Base-by-base conservation (phyloP, 1,140 invertebrate genomes). In the Palaemon carinicauda region DNA sequence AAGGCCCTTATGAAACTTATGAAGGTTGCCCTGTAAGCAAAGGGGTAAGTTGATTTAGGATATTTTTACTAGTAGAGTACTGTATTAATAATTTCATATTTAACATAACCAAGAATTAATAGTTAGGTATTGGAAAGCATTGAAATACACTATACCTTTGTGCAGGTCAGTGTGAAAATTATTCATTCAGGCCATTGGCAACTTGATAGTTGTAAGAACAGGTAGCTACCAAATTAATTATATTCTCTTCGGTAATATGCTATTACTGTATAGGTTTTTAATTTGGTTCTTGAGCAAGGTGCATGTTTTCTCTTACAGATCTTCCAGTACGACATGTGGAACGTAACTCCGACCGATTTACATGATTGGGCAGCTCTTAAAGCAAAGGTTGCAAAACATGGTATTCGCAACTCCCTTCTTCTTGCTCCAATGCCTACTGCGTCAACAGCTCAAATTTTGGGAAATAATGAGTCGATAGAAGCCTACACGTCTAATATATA, bases 401-500 rank as follows among this genome's bases (percentile, higher is more conserved):
- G 99, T 31, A 93, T 99, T 0, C 93, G 98, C 73, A 99, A 99
- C 93, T 98, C 97, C 19, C 92, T 99, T 12, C 92, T 99, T 3
- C 89, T 99, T 73, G 98, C 99, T 0, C 98, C 98, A 1, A 99
- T 99, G 98, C 99, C 98, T 2, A 99, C 98, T 17, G 98, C 98
- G 17, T 99, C 98, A 1, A 99, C 99, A 0, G 98, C 99, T 9
- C 98, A 99, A 92, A 99, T 99, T 91, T 93, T 99, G 50, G 99
- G 98, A 17, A 99, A 99, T 90, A 99, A 99, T 92, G 98, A 99
- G 92, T 97, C 97, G 0, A 97, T 99, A 91, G 99, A 99, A 92
- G 97, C 98, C 0, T 99, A 99, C 91, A 99, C 98, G 0, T 98
- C 96, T 21, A 99, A 99, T 91, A 97, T 99, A 89, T 99, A 99